These are phyloP conservation scores for Macheiramphus alcinus DNA, from an alignment of 2,113 vertebrate species.

Conservation along the genomic window DNA sequence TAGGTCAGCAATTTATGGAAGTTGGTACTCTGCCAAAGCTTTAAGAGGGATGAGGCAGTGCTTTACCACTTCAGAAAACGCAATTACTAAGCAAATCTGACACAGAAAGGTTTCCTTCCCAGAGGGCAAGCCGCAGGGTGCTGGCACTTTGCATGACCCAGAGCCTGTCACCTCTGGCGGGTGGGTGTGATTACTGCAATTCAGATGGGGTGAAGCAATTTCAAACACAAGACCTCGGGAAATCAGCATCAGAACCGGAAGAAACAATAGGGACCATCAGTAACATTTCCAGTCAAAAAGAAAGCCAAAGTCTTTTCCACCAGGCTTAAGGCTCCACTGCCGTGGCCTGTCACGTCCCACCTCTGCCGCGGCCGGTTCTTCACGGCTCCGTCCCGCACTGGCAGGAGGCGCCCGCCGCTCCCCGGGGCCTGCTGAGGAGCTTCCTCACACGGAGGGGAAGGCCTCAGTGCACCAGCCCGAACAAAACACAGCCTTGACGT, in stretches of 20 bases:
- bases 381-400: accelerated
- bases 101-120: not conserved
- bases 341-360: not conserved
- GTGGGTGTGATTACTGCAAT: not conserved
- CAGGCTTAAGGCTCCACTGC: accelerated
- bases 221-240: not conserved
- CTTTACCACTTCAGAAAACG: not conserved
- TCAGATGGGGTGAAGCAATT: not conserved
- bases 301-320: not conserved
- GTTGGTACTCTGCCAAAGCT: slow-evolving; percentile 17
- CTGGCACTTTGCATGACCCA: not conserved
- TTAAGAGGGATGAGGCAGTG: slow-evolving; percentile 33
- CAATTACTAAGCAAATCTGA: slow-evolving; percentile 40
- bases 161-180: not conserved
- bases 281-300: not conserved
- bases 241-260: not conserved
- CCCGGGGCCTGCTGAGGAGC: not conserved
- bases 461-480: accelerated
- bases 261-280: not conserved
- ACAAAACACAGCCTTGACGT: accelerated
- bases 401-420: accelerated
- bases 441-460: not conserved
- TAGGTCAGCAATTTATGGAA: slow-evolving; percentile 50
- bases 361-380: accelerated
- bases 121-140: not conserved